Conservation (phyloP, 1,140 invertebrate genomes). For the Odontomachus brunneus region DNA sequence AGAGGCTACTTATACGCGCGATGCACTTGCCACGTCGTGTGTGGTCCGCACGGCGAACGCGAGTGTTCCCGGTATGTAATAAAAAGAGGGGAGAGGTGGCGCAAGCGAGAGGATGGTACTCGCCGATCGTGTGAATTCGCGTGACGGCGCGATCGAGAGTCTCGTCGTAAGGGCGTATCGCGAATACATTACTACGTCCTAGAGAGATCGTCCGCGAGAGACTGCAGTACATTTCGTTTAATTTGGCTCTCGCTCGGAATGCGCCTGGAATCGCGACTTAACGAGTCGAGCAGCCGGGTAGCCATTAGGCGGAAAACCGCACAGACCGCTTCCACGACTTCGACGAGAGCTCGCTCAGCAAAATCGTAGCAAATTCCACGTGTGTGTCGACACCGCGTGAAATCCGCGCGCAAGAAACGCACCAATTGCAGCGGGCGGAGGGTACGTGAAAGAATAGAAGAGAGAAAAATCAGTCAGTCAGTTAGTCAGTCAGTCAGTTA, state of each 20-base stretch:
- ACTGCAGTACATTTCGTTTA: conserved; percentile 14
- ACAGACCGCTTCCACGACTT: conserved; percentile 20
- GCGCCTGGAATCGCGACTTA: conserved; percentile 7
- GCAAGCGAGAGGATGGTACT: conserved; percentile 32
- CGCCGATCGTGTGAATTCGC: conserved; percentile 13
- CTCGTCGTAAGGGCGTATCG: conserved; percentile 14
- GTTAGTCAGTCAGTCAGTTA: conserved; percentile 46
- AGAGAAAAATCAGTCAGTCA: conserved; percentile 55
- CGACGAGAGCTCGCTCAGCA: background rate
- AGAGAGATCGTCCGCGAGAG: background rate
- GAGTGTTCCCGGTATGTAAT: conserved; percentile 4
- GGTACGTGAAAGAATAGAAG: conserved; percentile 36
- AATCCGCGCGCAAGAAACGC: conserved; percentile 31
- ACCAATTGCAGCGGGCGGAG: background rate
- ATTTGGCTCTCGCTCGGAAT: conserved; percentile 19
- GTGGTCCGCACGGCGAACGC: conserved; percentile 61
- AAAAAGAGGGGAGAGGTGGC: conserved; percentile 28
- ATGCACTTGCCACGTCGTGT: conserved; percentile 67
- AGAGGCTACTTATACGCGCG: conserved; percentile 71
- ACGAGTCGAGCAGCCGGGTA: conserved; percentile 1
- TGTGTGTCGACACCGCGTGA: conserved; percentile 54
- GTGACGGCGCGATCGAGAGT: conserved; percentile 21
- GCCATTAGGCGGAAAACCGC: conserved; percentile 7
- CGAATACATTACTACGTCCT: background rate
- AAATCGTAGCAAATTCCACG: conserved; percentile 60